Conservation (phyloP, 2,888 invertebrate genomes). For the Nomada ruficornis region DNA sequence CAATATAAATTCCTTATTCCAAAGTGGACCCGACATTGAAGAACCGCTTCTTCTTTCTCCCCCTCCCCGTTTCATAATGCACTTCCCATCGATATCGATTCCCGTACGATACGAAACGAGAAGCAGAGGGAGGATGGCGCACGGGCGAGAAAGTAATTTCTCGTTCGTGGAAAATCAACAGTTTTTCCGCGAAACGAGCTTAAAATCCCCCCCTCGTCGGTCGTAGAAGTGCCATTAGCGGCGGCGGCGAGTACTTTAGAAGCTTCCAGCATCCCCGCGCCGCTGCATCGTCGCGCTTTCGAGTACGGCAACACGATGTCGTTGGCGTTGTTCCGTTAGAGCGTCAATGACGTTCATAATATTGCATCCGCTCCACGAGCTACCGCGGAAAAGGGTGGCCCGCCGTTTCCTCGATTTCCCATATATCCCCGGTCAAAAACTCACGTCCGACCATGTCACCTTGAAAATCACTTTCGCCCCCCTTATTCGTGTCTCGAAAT, state of each 20-base stretch:
- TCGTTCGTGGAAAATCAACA: conserved; percentile 78
- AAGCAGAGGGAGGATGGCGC: background rate
- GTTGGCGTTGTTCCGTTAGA: conserved; percentile 63
- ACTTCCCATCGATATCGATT: conserved; percentile 31
- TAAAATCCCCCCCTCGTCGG: conserved; percentile 75
- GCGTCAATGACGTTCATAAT: conserved; percentile 66
- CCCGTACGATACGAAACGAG: background rate
- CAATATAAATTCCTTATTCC: conserved; percentile 13
- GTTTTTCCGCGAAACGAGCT: conserved; percentile 80
- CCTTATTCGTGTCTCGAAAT: background rate
- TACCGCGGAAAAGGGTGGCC: conserved; percentile 37
- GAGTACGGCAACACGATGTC: conserved; percentile 69
- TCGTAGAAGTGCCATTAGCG: conserved; percentile 78
- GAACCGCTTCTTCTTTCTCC: background rate
- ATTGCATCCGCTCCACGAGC: conserved; percentile 67
- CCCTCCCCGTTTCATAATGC: background rate
- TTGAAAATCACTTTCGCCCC: background rate
- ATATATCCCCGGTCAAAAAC: background rate
- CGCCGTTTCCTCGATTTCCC: background rate
- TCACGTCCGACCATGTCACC: background rate
- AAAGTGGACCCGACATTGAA: background rate
- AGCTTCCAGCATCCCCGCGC: conserved; percentile 73
- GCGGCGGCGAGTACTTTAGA: conserved; percentile 77
- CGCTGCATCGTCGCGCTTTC: conserved; percentile 68
- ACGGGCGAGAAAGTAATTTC: conserved; percentile 59